Percentiles rank a stretch among this genome's conserved stretches.
phyloP scores from a whole-genome alignment of 2,113 vertebrate species.

The Oryzias celebensis region DNA sequence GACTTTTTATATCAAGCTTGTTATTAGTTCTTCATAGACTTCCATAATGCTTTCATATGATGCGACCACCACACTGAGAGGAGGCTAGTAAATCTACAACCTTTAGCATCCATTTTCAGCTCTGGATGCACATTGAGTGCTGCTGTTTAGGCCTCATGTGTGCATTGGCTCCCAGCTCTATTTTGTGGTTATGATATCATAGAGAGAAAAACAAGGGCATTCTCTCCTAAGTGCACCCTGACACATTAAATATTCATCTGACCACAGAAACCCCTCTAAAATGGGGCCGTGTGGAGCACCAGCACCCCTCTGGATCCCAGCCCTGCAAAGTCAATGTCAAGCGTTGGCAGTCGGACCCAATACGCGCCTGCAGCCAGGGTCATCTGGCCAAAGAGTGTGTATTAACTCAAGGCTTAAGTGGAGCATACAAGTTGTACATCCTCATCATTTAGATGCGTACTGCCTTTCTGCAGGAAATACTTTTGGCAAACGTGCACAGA shows the following conservation, averaged over 20 bases:
- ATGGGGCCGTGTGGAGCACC: slow-evolving; percentile 53
- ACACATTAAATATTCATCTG: slow-evolving; percentile 82
- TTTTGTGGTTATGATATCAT: slow-evolving; percentile 86
- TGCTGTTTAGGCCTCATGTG: slow-evolving; percentile 73
- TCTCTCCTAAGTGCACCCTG: slow-evolving; percentile 81
- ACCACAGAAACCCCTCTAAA: slow-evolving; percentile 75
- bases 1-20: slow-evolving; percentile 76
- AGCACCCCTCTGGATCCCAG: slow-evolving; percentile 58
- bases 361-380: slow-evolving; percentile 41
- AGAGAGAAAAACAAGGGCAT: slow-evolving; percentile 77
- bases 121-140: slow-evolving; percentile 62
- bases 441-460: neutral
- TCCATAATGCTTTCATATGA: slow-evolving; percentile 75
- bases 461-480: neutral
- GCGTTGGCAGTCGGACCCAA: slow-evolving; percentile 44
- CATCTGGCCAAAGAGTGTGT: slow-evolving; percentile 39
- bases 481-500: neutral
- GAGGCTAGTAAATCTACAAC: slow-evolving; percentile 74
- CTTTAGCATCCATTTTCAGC: slow-evolving; percentile 68
- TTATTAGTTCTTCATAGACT: slow-evolving; percentile 72
- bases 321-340: slow-evolving; percentile 61
- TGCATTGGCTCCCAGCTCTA: slow-evolving; percentile 70
- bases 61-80: slow-evolving; percentile 64
- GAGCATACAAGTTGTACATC: slow-evolving; percentile 1
- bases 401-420: slow-evolving; percentile 22